Evolutionary conservation across 1,140 invertebrate species (phyloP).

Genomic region (Formica selysi): DNA sequence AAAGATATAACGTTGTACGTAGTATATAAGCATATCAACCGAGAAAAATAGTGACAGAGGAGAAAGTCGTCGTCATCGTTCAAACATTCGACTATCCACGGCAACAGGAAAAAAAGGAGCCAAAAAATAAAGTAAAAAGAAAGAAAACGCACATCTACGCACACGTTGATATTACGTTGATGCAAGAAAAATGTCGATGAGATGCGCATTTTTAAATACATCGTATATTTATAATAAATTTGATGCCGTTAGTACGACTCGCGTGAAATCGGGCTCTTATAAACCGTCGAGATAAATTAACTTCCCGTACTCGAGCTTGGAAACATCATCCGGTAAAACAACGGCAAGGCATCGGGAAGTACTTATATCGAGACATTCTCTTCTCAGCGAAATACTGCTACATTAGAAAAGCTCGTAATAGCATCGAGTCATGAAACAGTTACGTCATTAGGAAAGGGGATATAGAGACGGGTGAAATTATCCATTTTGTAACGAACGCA

Average conservation of each 20-base stretch:
- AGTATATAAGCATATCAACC: conserved; percentile 25
- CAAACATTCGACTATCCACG: conserved; percentile 35
- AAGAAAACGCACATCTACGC: conserved; percentile 22
- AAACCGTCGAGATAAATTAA: conserved; percentile 7
- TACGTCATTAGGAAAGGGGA: background rate
- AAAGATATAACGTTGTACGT: conserved; percentile 25
- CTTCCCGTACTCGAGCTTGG: conserved; percentile 4
- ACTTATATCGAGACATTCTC: background rate
- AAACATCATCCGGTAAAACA: background rate
- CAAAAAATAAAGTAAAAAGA: background rate
- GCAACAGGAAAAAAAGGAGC: too few species aligned
- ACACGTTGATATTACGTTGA: background rate
- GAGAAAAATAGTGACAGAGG: conserved; percentile 66
- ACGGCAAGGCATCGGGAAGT: background rate
- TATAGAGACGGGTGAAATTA: background rate
- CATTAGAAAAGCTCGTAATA: conserved; percentile 32
- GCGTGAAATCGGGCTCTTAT: too few species aligned
- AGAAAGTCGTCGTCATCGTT: conserved; percentile 72
- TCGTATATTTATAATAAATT: conserved; percentile 37
- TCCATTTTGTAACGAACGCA: background rate
- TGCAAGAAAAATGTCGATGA: too few species aligned
- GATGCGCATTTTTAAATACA: too few species aligned
- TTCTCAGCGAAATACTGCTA: background rate
- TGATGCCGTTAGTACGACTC: background rate
- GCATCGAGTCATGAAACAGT: background rate